phyloP scores from a whole-genome alignment of 2,797 vertebrate species.

The Urocyon cinereoargenteus region DNA sequence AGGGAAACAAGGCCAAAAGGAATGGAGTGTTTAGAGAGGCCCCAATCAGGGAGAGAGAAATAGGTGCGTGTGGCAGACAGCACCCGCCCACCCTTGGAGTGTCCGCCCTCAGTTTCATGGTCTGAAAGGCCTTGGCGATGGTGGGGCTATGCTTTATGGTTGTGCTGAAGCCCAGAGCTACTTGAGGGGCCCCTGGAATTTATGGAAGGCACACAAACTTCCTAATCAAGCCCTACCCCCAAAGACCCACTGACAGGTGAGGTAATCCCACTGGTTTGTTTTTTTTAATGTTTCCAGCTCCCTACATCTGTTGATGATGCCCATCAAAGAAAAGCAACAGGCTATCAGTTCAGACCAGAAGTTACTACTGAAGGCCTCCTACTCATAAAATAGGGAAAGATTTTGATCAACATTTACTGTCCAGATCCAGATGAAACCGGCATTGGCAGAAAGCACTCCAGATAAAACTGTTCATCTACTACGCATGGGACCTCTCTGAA shows the following conservation, averaged over 20 bases:
- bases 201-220: not conserved
- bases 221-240: not conserved
- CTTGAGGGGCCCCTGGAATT: not conserved
- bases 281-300: not conserved
- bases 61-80: not conserved
- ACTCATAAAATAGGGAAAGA: not conserved
- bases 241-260: not conserved
- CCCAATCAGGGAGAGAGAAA: not conserved
- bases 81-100: too few relatives aligned
- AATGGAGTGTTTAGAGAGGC: not conserved
- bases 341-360: not conserved
- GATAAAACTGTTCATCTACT: not conserved
- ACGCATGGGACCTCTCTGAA: not conserved
- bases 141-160: not conserved
- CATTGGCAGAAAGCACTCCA: not conserved
- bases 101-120: not conserved
- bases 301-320: not conserved
- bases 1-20: not conserved
- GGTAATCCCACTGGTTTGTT: not conserved
- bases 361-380: not conserved
- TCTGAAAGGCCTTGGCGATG: not conserved
- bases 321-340: not conserved
- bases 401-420: not conserved
- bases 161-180: not conserved
- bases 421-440: not conserved